Conservation (phyloP, 1,140 invertebrate genomes). For the Stegodyphus mimosarum region DNA sequence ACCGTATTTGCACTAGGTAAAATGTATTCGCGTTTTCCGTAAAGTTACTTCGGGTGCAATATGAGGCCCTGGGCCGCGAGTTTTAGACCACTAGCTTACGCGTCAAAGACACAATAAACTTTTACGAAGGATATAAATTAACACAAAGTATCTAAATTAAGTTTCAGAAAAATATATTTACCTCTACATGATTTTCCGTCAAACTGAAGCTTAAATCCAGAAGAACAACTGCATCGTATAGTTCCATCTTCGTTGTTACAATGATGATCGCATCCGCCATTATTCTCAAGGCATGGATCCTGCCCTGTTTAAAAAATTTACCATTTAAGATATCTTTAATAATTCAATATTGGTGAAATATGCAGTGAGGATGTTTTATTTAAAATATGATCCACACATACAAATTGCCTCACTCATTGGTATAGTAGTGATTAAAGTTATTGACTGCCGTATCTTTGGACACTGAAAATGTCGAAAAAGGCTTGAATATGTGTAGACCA, state of each 20-base stretch:
- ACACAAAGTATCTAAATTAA: background rate
- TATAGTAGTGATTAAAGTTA: no score
- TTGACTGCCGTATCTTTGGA: no score
- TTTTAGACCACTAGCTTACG: background rate
- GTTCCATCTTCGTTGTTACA: background rate
- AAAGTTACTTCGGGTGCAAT: background rate
- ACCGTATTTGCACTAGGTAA: no score
- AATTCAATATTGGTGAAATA: background rate
- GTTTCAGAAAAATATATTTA: background rate
- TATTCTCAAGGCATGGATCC: slow-evolving; percentile 6
- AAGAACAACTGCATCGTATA: slow-evolving; percentile 4
- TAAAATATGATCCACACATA: no score
- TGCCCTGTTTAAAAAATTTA: slow-evolving; percentile 4
- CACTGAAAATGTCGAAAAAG: no score
- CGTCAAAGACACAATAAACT: background rate
- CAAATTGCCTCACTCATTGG: no score
- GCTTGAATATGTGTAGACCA: no score
- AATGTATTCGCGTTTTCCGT: no score
- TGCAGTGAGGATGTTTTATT: no score
- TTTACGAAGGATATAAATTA: background rate
- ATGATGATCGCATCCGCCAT: slow-evolving; percentile 37
- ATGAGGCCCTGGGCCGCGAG: background rate
- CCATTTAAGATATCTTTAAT: background rate
- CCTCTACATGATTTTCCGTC: slow-evolving; percentile 36
- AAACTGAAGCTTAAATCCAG: slow-evolving; percentile 8